phyloP scores from a whole-genome alignment of 2,888 invertebrate species.

The Copidosoma aretas region DNA sequence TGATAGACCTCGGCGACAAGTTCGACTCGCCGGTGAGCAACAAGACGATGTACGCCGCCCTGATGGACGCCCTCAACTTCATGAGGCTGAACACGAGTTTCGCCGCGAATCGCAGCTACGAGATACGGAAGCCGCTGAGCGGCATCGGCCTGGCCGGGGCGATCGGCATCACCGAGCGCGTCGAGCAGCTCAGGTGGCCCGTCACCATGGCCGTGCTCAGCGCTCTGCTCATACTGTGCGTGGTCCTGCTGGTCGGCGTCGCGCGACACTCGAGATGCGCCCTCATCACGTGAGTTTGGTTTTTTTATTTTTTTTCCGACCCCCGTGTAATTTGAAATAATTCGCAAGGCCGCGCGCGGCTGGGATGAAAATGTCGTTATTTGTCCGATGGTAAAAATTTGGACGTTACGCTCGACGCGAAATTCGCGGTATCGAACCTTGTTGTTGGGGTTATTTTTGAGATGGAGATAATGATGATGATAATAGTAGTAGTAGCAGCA shows the following conservation, averaged over 20 bases:
- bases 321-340: too few relatives aligned
- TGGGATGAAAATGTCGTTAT: too few relatives aligned
- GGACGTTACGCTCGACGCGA: too few relatives aligned
- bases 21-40: slow-evolving; percentile 80
- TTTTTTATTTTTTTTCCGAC: too few relatives aligned
- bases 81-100: slow-evolving; percentile 78
- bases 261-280: slow-evolving; percentile 88
- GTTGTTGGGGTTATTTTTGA: too few relatives aligned
- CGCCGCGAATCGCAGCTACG: slow-evolving; percentile 78
- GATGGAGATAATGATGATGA: too few relatives aligned
- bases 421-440: too few relatives aligned
- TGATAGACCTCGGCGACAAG: slow-evolving; percentile 77
- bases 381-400: too few relatives aligned
- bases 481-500: too few relatives aligned
- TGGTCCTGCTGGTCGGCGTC: slow-evolving; percentile 87
- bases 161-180: slow-evolving; percentile 71
- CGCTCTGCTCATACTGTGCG: slow-evolving; percentile 83
- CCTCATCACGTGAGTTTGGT: slow-evolving; percentile 74
- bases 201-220: slow-evolving; percentile 88
- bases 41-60: slow-evolving; percentile 75
- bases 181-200: slow-evolving; percentile 84
- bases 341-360: too few relatives aligned
- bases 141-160: slow-evolving; percentile 74
- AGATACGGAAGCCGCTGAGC: slow-evolving; percentile 75
- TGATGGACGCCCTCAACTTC: slow-evolving; percentile 74